Evolutionary conservation across 2,113 vertebrate genomes (phyloP).

Genomic region (Periophthalmodon schlosseri): DNA sequence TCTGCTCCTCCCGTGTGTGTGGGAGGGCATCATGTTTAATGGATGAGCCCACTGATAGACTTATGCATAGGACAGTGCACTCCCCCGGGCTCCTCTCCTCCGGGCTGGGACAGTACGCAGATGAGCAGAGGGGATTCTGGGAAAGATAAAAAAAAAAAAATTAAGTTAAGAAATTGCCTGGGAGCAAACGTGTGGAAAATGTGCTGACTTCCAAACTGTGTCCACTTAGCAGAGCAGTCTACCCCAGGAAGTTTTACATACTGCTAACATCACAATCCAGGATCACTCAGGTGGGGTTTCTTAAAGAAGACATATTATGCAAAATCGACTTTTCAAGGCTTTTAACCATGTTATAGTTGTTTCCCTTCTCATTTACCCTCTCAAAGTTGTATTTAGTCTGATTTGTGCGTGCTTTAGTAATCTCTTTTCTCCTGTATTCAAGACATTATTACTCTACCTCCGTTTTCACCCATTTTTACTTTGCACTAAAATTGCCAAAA

Average conservation of each 20-base stretch:
- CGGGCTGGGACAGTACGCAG: conserved; percentile 24
- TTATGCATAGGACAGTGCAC: conserved; percentile 58
- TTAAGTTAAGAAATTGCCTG: background rate
- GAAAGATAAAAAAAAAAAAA: background rate
- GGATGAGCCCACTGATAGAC: conserved; percentile 57
- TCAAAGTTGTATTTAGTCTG: too few relatives aligned
- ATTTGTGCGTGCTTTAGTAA: too few relatives aligned
- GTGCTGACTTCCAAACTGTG: background rate
- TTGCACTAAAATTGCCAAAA: too few relatives aligned
- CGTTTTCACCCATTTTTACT: too few relatives aligned
- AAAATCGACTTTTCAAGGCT: too few relatives aligned
- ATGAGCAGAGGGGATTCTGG: conserved; percentile 30
- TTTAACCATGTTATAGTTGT: too few relatives aligned
- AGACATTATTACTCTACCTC: too few relatives aligned
- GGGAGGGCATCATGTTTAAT: conserved; percentile 69
- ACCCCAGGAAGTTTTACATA: background rate
- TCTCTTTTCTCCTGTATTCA: too few relatives aligned
- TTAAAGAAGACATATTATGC: background rate
- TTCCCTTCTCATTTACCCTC: too few relatives aligned
- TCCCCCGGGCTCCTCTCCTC: conserved; percentile 22
- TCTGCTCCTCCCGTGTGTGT: conserved; percentile 37
- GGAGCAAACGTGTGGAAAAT: background rate
- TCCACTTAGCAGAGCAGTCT: background rate
- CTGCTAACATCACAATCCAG: background rate
- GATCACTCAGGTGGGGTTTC: background rate